A percentile compares a stretch with the other conserved stretches of the same genome.
These are phyloP conservation scores for Agelaius phoeniceus DNA, from an alignment of 2,113 vertebrate species.

Conservation along the genomic window DNA sequence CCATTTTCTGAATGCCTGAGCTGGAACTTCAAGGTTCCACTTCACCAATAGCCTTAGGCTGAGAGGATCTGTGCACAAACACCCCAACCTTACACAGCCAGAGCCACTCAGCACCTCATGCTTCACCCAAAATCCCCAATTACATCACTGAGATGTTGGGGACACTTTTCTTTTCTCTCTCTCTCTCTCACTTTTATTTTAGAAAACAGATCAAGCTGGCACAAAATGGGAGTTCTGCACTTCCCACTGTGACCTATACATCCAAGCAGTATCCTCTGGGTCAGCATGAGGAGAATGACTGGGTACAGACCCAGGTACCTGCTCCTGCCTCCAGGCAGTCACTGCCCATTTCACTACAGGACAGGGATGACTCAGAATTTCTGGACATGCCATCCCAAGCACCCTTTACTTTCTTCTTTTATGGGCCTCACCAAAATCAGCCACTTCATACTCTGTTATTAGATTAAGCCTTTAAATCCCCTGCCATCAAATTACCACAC, in stretches of 20 bases:
- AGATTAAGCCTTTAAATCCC: background rate
- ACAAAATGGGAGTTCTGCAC: background rate
- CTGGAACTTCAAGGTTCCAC: background rate
- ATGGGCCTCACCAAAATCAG: background rate
- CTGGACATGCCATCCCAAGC: background rate
- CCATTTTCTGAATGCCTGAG: background rate
- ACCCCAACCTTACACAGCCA: background rate
- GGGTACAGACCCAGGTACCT: background rate
- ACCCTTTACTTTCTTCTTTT: background rate
- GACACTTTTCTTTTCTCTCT: background rate
- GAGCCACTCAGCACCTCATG: background rate
- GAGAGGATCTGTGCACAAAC: background rate
- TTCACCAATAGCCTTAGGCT: background rate
- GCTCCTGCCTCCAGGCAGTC: background rate
- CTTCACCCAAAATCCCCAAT: background rate
- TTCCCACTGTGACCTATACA: background rate
- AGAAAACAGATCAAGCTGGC: background rate
- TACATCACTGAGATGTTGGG: fast-evolving
- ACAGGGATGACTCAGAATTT: background rate
- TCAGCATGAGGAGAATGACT: background rate
- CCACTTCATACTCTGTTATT: background rate
- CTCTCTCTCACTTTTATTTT: fast-evolving
- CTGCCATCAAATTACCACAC: background rate
- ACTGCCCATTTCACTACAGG: background rate
- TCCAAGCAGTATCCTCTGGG: background rate